phyloP scores from a whole-genome alignment of 2,797 vertebrate genomes.

The Centroberyx gerrardi region DNA sequence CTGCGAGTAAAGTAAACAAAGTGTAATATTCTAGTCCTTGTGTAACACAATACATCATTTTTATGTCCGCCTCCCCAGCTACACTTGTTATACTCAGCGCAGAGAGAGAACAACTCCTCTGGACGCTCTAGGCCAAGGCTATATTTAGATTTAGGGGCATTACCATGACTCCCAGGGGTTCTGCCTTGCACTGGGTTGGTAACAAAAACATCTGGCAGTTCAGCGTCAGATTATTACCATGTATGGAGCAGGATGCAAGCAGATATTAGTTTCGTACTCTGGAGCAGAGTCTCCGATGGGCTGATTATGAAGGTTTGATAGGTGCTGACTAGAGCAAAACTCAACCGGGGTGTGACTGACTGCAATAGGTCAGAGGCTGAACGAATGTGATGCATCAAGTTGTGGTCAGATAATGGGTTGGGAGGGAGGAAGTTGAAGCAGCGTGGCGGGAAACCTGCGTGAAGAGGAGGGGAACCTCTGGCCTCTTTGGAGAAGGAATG shows the following conservation, averaged over 20 bases:
- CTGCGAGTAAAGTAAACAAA: constrained; percentile 55
- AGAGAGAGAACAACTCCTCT: constrained; percentile 40
- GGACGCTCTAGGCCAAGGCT: constrained; percentile 30
- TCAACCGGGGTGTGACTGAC: constrained; percentile 16
- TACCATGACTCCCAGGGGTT: constrained; percentile 37
- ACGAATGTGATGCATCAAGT: neutral
- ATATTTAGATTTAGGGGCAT: constrained; percentile 65
- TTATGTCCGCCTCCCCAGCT: constrained; percentile 46
- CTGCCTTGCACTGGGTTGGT: neutral
- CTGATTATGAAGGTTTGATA: constrained; percentile 11
- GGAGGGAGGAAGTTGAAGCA: constrained; percentile 49
- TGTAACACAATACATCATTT: constrained; percentile 59
- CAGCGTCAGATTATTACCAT: constrained; percentile 17
- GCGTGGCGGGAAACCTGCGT: constrained; percentile 5
- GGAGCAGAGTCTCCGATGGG: neutral
- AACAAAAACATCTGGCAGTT: constrained; percentile 52
- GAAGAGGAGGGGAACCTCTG: constrained; percentile 10
- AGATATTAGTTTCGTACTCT: neutral
- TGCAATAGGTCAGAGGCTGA: constrained; percentile 14
- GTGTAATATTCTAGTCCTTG: constrained; percentile 47
- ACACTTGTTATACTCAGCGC: constrained; percentile 42
- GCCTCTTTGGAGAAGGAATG: constrained; percentile 45
- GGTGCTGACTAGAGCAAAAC: constrained; percentile 11
- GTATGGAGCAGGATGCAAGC: constrained; percentile 12
- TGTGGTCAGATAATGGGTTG: constrained; percentile 28